Evolutionary conservation across 2,888 invertebrate genomes (phyloP).

Genomic region (Drosophila quinaria): DNA sequence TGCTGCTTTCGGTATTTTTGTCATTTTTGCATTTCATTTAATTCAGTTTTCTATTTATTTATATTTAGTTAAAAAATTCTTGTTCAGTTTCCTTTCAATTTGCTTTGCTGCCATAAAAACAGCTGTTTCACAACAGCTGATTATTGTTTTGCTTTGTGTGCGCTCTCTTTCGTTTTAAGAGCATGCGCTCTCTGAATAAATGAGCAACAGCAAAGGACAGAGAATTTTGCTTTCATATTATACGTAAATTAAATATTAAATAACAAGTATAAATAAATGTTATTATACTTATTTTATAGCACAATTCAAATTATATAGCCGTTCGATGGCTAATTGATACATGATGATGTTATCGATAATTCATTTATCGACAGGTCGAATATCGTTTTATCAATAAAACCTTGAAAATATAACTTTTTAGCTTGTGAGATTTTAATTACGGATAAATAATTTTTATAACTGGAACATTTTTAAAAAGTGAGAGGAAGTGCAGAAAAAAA

Average conservation of each 20-base stretch:
- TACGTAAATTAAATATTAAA: not conserved
- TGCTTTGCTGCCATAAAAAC: constrained; percentile 18
- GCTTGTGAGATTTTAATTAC: not conserved
- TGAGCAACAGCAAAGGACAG: too few species aligned
- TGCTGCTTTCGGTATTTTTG: constrained; percentile 86
- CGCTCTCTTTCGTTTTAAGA: constrained; percentile 12
- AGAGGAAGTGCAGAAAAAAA: not conserved
- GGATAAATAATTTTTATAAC: not conserved
- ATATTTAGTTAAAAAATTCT: not conserved
- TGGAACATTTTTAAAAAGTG: not conserved
- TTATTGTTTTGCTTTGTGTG: constrained; percentile 17
- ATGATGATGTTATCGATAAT: not conserved
- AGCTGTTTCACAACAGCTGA: constrained; percentile 51
- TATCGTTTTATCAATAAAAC: too few species aligned
- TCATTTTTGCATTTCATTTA: constrained; percentile 56
- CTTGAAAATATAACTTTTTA: too few species aligned
- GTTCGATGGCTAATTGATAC: not conserved
- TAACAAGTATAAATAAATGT: not conserved
- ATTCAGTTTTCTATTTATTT: not conserved
- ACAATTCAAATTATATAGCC: too few species aligned
- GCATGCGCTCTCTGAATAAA: constrained; percentile 4
- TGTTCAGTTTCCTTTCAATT: not conserved
- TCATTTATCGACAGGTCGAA: not conserved
- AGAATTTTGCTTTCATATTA: not conserved
- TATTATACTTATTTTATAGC: not conserved